These are phyloP conservation scores for Cephus sareptanus DNA, from an alignment of 2,888 invertebrate genomes.

Conservation along the genomic window DNA sequence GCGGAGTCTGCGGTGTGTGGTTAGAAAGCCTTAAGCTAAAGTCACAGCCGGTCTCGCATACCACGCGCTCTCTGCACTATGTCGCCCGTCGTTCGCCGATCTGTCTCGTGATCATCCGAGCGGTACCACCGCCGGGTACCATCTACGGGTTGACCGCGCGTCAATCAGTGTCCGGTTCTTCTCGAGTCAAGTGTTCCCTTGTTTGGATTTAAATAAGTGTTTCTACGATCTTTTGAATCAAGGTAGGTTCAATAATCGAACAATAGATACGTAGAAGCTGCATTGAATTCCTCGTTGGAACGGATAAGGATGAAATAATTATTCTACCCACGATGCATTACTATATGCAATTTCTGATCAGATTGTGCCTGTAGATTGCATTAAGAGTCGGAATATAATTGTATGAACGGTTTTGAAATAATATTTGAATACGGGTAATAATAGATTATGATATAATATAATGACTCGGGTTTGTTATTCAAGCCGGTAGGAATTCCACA, in stretches of 20 bases:
- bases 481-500: background rate
- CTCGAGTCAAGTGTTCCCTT: background rate
- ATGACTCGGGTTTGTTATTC: background rate
- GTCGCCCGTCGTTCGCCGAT: background rate
- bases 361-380: background rate
- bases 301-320: background rate
- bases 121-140: slow-evolving; percentile 2
- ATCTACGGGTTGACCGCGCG: background rate
- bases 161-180: background rate
- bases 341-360: background rate
- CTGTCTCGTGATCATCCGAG: background rate
- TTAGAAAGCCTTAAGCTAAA: slow-evolving; percentile 53
- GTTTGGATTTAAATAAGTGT: background rate
- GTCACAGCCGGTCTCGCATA: slow-evolving; percentile 29
- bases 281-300: background rate
- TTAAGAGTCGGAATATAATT: background rate
- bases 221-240: background rate
- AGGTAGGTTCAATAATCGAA: background rate
- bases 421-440: background rate
- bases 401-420: background rate
- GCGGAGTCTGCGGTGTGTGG: slow-evolving; percentile 44
- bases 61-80: slow-evolving; percentile 2
- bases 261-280: background rate
- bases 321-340: background rate
- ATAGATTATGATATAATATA: background rate